Conservation (phyloP, 2,113 vertebrate genomes). For the Halichoerus grypus region DNA sequence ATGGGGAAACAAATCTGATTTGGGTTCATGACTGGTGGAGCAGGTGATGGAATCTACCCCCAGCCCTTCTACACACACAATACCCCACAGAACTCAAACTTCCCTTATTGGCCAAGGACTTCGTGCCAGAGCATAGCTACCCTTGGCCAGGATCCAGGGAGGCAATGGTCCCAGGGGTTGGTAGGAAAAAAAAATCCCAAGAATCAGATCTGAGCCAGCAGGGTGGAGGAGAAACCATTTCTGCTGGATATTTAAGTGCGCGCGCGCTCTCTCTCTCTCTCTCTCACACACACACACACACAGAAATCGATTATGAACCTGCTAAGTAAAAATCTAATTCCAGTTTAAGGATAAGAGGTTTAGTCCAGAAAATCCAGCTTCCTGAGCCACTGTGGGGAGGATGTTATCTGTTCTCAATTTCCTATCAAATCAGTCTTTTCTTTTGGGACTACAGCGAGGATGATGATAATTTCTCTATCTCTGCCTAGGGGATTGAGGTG, state of each 20-base stretch:
- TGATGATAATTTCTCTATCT: not conserved
- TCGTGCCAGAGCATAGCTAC: not conserved
- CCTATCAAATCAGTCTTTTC: not conserved
- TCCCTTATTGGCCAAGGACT: not conserved
- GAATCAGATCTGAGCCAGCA: conserved; percentile 60
- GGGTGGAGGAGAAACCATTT: conserved; percentile 60
- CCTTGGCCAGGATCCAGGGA: not conserved
- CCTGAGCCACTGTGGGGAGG: not conserved
- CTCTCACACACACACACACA: not conserved
- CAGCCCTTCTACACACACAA: not conserved
- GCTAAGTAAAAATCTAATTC: conserved; percentile 67
- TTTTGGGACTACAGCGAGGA: not conserved
- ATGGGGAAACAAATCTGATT: not conserved
- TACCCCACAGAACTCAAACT: not conserved
- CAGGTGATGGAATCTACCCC: not conserved
- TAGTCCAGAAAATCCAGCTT: conserved; percentile 61
- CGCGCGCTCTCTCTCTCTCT: not conserved
- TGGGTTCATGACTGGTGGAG: not conserved
- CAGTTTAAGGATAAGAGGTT: conserved; percentile 55
- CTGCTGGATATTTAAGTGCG: not conserved
- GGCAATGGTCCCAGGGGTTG: not conserved
- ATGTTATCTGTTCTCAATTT: conserved; percentile 38
- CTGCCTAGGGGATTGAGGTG: not conserved
- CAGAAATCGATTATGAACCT: not conserved
- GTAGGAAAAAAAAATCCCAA: not conserved